Evolutionary conservation across 1,140 invertebrate genomes (phyloP), one percentile per base, ranked within the genome.

Genomic region (Drosophila sproati): DNA sequence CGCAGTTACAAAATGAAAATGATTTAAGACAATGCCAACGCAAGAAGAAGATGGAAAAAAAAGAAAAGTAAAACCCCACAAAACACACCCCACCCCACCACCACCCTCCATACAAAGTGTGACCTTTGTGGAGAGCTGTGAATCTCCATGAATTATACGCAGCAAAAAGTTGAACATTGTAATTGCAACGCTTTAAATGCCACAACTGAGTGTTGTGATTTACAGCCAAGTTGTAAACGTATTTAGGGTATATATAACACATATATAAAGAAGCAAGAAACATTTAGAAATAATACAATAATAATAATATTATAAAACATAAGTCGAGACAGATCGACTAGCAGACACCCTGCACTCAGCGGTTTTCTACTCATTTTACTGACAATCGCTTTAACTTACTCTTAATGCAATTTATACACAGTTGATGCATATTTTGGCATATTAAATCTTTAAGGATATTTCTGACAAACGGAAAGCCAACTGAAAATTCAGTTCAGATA

Each of bases 1-100:
- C 85, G 82, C 72, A 88, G 83, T 87, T 76, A 83, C 77, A 87
- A 89, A 87, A 87, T 88, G 85, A 83, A 88, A 88, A 87, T 87
- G 83, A 87, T 87, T 88, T 87, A 87, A 83, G 83, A 76, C 73
- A 75, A 63, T 75, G 68, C 51, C 73, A 55, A 51, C 57, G 35
- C 39, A 7, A 56, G 51, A 43, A 43, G 39, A 8, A 43, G 6
- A 43, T n/a, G 10, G 3, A 43, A 43, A 43, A 43, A 2, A 34
- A 34, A 3, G 1, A 10, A 3, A 43, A 43, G 10, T n/a, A 4
- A n/a, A n/a, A 10, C 20, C 20, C 20, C 20, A 20, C 20, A 20
- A 20, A 37, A 32, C 47, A 54, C n/a, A 8, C 51, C 37, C 7
- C 10, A n/a, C 12, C 10, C 66, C 28, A 7, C 0, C 35, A 2